Percentiles rank a stretch among this genome's conserved stretches.
Conservation (phyloP, 2,113 vertebrate genomes). For the human (Homo sapiens) region DNA sequence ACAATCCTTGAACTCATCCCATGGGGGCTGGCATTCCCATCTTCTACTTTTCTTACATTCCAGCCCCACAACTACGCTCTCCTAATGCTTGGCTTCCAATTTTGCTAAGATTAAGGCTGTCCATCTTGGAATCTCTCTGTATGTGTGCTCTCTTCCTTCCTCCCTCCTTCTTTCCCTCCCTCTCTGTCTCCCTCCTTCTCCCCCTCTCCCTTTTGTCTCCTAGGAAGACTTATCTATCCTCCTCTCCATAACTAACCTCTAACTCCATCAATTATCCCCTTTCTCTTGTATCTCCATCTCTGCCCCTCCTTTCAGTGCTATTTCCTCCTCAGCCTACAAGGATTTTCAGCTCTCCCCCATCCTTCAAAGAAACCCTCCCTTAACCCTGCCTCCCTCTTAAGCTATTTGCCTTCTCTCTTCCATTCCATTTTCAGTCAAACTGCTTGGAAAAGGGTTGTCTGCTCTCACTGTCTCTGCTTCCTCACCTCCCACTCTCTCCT, state of each 20-base stretch:
- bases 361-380: slow-evolving; percentile 47
- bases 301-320: not conserved
- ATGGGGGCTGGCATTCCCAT: not conserved
- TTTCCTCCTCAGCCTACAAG: slow-evolving; percentile 44
- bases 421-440: slow-evolving; percentile 35
- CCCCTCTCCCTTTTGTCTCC: slow-evolving; percentile 42
- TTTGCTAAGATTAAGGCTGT: slow-evolving; percentile 38
- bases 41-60: not conserved
- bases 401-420: slow-evolving; percentile 17
- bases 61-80: not conserved
- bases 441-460: slow-evolving; percentile 3
- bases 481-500: not conserved
- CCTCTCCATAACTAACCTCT: slow-evolving; percentile 24
- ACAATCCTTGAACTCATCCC: not conserved
- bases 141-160: not conserved
- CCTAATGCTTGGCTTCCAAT: not conserved
- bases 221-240: slow-evolving; percentile 32
- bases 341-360: slow-evolving; percentile 27
- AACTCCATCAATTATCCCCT: slow-evolving; percentile 65
- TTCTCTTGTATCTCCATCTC: slow-evolving; percentile 30
- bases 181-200: not conserved
- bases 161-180: not conserved
- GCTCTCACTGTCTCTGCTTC: not conserved
- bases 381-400: slow-evolving; percentile 54
- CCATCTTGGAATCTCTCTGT: not conserved